Base-by-base conservation (phyloP, 1,140 invertebrate species). In the Mamestra configurata region DNA sequence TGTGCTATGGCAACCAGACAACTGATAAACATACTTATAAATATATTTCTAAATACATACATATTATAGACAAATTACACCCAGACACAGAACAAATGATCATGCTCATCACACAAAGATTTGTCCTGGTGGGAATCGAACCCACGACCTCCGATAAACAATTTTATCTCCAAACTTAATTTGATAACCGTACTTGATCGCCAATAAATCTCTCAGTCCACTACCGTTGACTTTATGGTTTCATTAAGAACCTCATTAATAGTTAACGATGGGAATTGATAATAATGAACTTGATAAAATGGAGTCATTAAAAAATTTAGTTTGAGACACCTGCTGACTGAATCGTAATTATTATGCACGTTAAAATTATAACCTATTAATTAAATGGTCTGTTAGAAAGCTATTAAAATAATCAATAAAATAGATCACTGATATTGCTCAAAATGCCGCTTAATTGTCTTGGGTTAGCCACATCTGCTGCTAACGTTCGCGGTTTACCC, bases 191-290 rank as follows among this genome's bases (percentile, higher is more conserved):
- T 31, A 59, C 24, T 59, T 27, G 55, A 31, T 59, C 55, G 22
- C 7, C 8, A 55, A 20, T 59, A 49, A 49, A 49, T 49, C 24
- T 59, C 13, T 15, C 0, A 59, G 27, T 15, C 55, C 13, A 59
- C 55, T 59, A 31, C 55, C 55, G 55, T 24, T 59, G 55, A 59
- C 15, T 59, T 59, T 59, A 59, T 31, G 4, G 24, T 13, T 59
- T 59, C 55, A 59, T 31, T 59, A 59, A 59, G 22, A 59, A 59
- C 24, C 13, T 59, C 55, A 59, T 59, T 59, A 59, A n/a, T 59
- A 15, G 11, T 59, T 59, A 59, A 59, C 55, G 55, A 59, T 59
- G 55, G 24, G 13, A 31, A 31, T 59, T 27, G 22, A 59, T 59
- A 24, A 31, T 31, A 31, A 31, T 59, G 15, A 59, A 59, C 55